Conservation (phyloP, 2,888 invertebrate genomes). For the Malachius bipustulatus region DNA sequence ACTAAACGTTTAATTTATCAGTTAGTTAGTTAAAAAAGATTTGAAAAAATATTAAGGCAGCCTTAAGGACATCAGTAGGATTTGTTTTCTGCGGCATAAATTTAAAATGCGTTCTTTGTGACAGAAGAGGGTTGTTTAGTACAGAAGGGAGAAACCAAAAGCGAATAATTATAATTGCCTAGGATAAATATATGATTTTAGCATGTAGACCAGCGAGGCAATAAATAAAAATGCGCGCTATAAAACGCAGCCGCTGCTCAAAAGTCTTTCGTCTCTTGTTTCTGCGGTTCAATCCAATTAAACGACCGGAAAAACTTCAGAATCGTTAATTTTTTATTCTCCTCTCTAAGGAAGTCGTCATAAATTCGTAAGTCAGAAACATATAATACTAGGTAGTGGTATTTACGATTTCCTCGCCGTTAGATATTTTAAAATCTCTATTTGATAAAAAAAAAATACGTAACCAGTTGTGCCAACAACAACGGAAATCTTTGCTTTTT, state of each 20-base stretch:
- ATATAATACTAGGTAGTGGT: slow-evolving; percentile 30
- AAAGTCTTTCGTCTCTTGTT: slow-evolving; percentile 27
- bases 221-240: slow-evolving; percentile 28
- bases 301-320: slow-evolving; percentile 36
- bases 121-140: no score
- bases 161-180: slow-evolving; percentile 8
- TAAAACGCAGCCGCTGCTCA: slow-evolving; percentile 35
- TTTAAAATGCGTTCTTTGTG: no score
- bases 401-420: slow-evolving; percentile 23
- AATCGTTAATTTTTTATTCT: slow-evolving; percentile 35
- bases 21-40: no score
- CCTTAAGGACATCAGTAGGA: no score
- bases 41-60: no score
- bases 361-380: slow-evolving; percentile 36
- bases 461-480: background rate
- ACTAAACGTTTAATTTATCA: no score
- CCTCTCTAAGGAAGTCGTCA: slow-evolving; percentile 28
- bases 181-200: background rate
- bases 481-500: background rate
- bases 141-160: no score
- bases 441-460: background rate
- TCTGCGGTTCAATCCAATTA: slow-evolving; percentile 36
- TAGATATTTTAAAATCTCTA: background rate
- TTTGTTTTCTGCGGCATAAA: no score
- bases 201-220: slow-evolving; percentile 8